Evolutionary conservation across 2,888 invertebrate species (phyloP), one percentile per base, ranked within the genome.

Genomic region (Vesta saturnalis): DNA sequence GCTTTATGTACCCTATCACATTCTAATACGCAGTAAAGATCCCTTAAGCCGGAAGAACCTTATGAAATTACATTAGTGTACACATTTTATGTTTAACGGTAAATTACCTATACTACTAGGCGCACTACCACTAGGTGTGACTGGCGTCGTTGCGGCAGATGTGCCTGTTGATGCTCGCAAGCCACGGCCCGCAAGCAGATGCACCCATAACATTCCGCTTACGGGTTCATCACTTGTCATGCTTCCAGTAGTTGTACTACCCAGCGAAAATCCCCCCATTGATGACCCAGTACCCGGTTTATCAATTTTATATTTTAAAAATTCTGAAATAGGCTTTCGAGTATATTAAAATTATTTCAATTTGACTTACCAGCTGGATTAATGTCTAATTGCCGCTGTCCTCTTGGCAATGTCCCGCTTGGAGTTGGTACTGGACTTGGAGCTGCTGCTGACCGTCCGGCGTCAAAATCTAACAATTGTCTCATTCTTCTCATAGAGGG

Each of bases 1-100:
- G 97, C 98, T 85, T 97, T 97, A 85, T 98, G 97, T 56, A 97
- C 94, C 67, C 96, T 89, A 85, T 98, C 98, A 81, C 98, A 96
- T 84, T 99, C 99, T 70, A 99, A 87, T 35, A 99, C 99, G 83
- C 99, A 99, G 84, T 99, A 99, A 69, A 99, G 87, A 85, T 99
- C 99, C 71, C 97, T 86, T 72, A 90, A 84, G 23, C 87, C 87
- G 56, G 87, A 86, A 61, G 86, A 84, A 69, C 87, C 87, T 85
- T n/a, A n/a, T n/a, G n/a, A n/a, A n/a, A n/a, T n/a, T n/a, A n/a
- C n/a, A n/a, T n/a, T n/a, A n/a, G n/a, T n/a, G n/a, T n/a, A n/a
- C n/a, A n/a, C n/a, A n/a, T n/a, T n/a, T n/a, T n/a, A n/a, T n/a
- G n/a, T n/a, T n/a, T n/a, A n/a, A n/a, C n/a, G n/a, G n/a, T n/a